A percentile compares a stretch with the other conserved stretches of the same genome.
Conservation (phyloP, 2,888 invertebrate species). For the Scaptomyza tumidula region DNA sequence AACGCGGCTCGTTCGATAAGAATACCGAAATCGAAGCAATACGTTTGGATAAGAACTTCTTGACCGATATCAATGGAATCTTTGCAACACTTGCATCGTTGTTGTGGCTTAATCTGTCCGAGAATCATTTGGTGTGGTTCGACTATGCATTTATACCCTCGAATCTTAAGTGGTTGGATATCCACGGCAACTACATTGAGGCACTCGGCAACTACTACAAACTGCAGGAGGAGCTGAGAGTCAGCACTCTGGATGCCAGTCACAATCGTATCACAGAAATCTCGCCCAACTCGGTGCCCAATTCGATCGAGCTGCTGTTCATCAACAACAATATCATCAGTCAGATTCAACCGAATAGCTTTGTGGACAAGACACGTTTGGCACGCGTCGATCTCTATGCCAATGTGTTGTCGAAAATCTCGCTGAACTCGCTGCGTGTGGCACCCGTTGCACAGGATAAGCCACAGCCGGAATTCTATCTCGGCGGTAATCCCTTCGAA, state of each 20-base stretch:
- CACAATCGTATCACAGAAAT: conserved; percentile 94
- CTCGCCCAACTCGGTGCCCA: conserved; percentile 93
- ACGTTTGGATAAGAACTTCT: conserved; percentile 93
- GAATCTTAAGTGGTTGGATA: conserved; percentile 95
- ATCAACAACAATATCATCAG: conserved; percentile 95
- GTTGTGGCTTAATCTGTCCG: conserved; percentile 94
- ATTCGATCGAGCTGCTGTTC: conserved; percentile 94
- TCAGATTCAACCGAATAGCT: conserved; percentile 92
- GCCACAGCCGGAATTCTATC: conserved; percentile 93
- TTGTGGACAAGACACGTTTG: conserved; percentile 92
- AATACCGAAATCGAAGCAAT: conserved; percentile 94
- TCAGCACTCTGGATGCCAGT: conserved; percentile 94
- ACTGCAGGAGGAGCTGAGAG: conserved; percentile 91
- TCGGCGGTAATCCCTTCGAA: conserved; percentile 96
- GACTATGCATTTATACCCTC: conserved; percentile 96
- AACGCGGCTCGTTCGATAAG: conserved; percentile 92
- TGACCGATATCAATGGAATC: conserved; percentile 95
- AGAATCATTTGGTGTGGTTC: conserved; percentile 96
- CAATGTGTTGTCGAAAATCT: conserved; percentile 92
- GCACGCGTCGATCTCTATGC: conserved; percentile 96
- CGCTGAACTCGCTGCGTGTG: conserved; percentile 91
- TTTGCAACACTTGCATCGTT: conserved; percentile 93
- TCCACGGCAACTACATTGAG: conserved; percentile 95
- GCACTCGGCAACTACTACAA: conserved; percentile 95
- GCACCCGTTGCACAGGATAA: conserved; percentile 89